phyloP scores from a whole-genome alignment of 2,113 vertebrate genomes.

The Motacilla alba region DNA sequence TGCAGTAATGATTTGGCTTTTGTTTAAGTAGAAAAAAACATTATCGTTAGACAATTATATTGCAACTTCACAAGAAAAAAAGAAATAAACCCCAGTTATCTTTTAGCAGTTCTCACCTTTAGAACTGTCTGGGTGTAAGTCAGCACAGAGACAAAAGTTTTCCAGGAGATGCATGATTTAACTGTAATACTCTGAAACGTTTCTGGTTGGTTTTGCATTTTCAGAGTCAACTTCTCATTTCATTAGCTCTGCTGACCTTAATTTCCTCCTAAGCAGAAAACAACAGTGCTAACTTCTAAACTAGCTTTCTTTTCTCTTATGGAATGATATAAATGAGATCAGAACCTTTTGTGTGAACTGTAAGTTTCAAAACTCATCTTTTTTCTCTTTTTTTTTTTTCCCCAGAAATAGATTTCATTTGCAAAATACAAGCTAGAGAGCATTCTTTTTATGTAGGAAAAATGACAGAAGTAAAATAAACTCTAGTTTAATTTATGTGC shows the following conservation, averaged over 20 bases:
- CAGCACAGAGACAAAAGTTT: neutral
- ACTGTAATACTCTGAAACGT: neutral
- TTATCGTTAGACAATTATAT: neutral
- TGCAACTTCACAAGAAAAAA: neutral
- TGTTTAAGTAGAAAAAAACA: neutral
- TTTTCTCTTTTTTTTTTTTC: neutral
- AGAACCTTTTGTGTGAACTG: neutral
- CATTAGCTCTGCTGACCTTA: neutral
- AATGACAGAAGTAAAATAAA: conserved; percentile 16
- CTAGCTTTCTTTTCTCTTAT: neutral
- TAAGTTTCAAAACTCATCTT: neutral
- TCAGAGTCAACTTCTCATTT: neutral
- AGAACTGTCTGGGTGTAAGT: neutral
- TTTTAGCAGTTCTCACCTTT: neutral
- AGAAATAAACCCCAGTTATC: neutral
- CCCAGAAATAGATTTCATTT: neutral
- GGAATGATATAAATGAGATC: neutral
- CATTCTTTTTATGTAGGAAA: neutral
- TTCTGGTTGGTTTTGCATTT: neutral
- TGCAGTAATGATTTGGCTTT: neutral
- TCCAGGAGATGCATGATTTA: neutral
- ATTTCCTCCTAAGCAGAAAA: conserved; percentile 6
- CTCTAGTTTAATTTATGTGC: neutral
- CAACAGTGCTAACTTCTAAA: neutral
- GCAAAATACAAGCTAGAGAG: neutral